These are phyloP conservation scores for Pogonocichla stellata DNA, from an alignment of 2,113 vertebrate genomes.

Conservation along the genomic window DNA sequence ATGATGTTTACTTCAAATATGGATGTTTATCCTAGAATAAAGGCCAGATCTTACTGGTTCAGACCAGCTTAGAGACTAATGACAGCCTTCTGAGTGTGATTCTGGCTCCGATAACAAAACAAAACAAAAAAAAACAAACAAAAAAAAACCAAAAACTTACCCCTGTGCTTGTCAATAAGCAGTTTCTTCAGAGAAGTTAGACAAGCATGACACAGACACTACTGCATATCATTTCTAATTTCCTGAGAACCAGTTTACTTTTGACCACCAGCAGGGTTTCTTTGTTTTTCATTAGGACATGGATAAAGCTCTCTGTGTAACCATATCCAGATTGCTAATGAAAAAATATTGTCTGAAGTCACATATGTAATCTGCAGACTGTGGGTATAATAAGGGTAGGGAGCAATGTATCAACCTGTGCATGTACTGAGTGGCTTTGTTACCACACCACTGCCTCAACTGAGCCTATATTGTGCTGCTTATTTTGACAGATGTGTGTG, in stretches of 20 bases:
- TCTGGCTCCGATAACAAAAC: neutral
- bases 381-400: neutral
- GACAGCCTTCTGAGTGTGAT: neutral
- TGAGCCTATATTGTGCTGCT: neutral
- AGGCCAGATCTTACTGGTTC: neutral
- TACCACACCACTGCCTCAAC: neutral
- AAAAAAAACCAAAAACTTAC: neutral
- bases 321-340: slow-evolving; percentile 49
- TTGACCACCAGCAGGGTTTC: slow-evolving; percentile 47
- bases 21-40: neutral
- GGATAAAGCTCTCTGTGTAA: slow-evolving; percentile 28
- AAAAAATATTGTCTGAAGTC: slow-evolving; percentile 32
- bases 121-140: neutral
- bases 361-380: neutral
- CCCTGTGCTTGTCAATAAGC: neutral
- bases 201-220: neutral
- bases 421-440: neutral
- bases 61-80: neutral
- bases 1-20: neutral
- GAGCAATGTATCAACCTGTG: neutral
- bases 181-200: neutral
- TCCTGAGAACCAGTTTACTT: slow-evolving; percentile 33
- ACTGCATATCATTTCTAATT: slow-evolving; percentile 26
- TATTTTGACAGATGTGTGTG: neutral
- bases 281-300: slow-evolving; percentile 48